Conservation (phyloP, 2,797 vertebrate genomes). For the Hippopotamyrus pictus region DNA sequence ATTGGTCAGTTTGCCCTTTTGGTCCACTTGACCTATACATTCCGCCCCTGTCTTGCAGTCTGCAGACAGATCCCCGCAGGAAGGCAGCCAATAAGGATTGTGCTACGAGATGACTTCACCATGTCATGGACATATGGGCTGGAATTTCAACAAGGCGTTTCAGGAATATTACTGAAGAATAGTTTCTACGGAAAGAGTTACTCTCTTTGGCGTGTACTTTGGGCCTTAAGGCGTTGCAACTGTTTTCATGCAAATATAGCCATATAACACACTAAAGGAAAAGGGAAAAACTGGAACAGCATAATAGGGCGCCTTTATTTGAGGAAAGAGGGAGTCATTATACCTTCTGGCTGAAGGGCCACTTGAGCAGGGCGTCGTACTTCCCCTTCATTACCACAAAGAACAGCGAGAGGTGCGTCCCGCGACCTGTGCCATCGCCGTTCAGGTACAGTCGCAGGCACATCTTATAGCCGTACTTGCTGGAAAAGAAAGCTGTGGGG, state of each 20-base stretch:
- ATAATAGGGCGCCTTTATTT: not conserved
- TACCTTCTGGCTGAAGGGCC: slow-evolving; percentile 99
- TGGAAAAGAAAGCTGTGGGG: slow-evolving; percentile 85
- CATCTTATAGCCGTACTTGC: slow-evolving; percentile 97
- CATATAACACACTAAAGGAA: not conserved
- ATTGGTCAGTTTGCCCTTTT: not conserved
- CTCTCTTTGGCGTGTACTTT: not conserved
- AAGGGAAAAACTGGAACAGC: not conserved
- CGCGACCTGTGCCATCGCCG: slow-evolving; percentile 83
- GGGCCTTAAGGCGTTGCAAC: not conserved
- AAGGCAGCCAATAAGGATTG: not conserved
- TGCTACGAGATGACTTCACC: not conserved
- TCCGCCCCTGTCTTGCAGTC: not conserved
- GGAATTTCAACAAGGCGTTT: not conserved
- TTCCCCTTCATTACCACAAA: slow-evolving; percentile 95
- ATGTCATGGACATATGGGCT: not conserved
- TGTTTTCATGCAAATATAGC: not conserved
- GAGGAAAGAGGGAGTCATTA: not conserved
- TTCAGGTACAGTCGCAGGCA: slow-evolving; percentile 92
- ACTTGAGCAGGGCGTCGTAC: slow-evolving; percentile 81
- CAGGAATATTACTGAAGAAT: not conserved
- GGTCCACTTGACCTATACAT: not conserved
- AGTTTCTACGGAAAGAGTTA: not conserved
- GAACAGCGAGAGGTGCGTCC: slow-evolving; percentile 87
- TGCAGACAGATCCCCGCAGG: not conserved